Conservation (phyloP, 1,140 invertebrate species). For the Sitophilus oryzae region DNA sequence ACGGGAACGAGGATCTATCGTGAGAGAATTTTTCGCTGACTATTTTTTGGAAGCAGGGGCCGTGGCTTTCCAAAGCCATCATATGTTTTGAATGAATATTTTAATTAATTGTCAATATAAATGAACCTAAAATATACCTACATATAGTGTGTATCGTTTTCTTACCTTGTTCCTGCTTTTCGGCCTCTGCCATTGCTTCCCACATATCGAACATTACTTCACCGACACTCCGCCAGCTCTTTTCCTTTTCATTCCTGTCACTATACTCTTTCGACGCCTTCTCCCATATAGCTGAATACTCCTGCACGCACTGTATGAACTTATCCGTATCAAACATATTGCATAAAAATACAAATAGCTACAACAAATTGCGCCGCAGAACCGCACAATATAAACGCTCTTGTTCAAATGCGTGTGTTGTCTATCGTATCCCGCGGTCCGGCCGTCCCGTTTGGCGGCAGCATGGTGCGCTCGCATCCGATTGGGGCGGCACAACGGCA, state of each 20-base stretch:
- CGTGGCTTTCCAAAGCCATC: conserved; percentile 13
- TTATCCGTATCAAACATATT: conserved; percentile 4
- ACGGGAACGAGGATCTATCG: not conserved
- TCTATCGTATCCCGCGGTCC: not conserved
- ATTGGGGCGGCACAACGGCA: not conserved
- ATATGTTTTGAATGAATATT: no score
- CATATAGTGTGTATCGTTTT: no score
- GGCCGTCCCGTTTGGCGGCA: not conserved
- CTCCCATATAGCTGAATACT: conserved; percentile 2
- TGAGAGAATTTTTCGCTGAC: conserved; percentile 5
- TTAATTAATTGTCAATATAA: not conserved
- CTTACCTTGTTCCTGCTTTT: conserved; percentile 1
- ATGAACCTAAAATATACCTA: no score
- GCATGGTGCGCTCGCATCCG: not conserved
- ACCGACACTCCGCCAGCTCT: conserved; percentile 3
- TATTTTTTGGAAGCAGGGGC: conserved; percentile 14
- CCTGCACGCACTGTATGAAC: conserved; percentile 5
- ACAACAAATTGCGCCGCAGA: not conserved
- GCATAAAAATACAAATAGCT: not conserved
- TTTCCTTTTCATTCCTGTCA: conserved; percentile 3
- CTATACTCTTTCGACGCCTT: conserved; percentile 7
- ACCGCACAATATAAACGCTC: not conserved
- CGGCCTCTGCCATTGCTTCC: not conserved
- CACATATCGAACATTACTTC: not conserved
- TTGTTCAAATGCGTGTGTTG: not conserved